A percentile compares a stretch with the other conserved stretches of the same genome.
phyloP scores from a whole-genome alignment of 2,888 invertebrate species.

The Argynnis bischoffii region DNA sequence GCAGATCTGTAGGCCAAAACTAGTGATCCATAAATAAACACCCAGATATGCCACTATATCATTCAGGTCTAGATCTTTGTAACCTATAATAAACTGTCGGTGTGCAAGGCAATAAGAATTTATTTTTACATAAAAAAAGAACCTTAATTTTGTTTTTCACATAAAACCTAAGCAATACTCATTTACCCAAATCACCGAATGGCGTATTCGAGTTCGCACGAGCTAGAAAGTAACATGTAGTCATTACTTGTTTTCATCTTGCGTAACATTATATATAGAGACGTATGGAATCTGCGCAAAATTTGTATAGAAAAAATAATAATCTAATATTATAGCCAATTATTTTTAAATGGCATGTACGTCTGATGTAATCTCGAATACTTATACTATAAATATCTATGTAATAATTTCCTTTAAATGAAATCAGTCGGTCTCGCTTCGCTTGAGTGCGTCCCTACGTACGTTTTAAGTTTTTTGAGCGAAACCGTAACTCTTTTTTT shows the following conservation, averaged over 20 bases:
- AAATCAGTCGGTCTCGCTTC: no score
- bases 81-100: not conserved
- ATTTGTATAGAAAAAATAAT: not conserved
- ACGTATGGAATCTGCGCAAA: not conserved
- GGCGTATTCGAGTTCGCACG: conserved; percentile 5
- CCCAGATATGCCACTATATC: not conserved
- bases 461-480: no score
- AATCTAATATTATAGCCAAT: no score
- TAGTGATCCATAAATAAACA: no score
- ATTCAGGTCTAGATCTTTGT: no score
- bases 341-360: no score
- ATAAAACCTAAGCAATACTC: conserved; percentile 19
- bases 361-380: no score
- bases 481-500: no score
- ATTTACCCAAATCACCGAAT: conserved; percentile 18
- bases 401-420: no score
- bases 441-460: no score
- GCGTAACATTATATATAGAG: not conserved
- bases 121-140: conserved; percentile 10
- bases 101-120: conserved; percentile 1
- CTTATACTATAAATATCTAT: no score
- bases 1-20: no score
- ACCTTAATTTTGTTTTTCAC: conserved; percentile 13
- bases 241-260: not conserved
- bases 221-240: conserved; percentile 7